Conservation (phyloP, 2,797 vertebrate species). For the Hypotaenidia philippensis region DNA sequence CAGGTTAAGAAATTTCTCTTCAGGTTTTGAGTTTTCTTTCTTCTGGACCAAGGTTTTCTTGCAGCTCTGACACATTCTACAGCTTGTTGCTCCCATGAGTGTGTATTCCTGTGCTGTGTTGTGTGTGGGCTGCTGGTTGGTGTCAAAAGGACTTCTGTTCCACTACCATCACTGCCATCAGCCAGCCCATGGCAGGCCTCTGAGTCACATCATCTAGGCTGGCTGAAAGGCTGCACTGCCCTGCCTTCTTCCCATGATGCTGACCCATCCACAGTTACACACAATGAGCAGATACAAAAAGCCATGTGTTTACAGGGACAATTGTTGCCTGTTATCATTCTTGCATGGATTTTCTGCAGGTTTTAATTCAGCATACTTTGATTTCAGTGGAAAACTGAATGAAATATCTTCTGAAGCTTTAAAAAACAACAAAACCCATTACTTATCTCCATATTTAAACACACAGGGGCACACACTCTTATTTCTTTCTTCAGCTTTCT, state of each 20-base stretch:
- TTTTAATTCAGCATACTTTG: not conserved
- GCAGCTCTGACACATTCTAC: not conserved
- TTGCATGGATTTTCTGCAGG: not conserved
- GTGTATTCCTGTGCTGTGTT: not conserved
- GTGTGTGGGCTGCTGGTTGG: not conserved
- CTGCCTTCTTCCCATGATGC: not conserved
- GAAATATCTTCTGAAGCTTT: not conserved
- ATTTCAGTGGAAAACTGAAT: not conserved
- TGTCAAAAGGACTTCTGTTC: not conserved
- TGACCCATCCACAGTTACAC: not conserved
- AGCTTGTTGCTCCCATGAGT: not conserved
- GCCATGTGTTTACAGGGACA: not conserved
- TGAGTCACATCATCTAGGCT: not conserved
- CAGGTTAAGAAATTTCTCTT: not conserved
- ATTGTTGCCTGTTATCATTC: not conserved
- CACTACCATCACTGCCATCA: not conserved
- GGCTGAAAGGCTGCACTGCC: not conserved
- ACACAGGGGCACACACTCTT: not conserved
- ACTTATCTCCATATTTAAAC: not conserved
- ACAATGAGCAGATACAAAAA: not conserved
- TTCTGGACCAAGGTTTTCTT: not conserved
- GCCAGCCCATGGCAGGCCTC: not conserved
- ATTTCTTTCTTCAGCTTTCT: not conserved
- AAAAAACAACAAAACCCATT: not conserved
- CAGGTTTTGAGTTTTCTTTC: not conserved